A percentile compares a stretch with the other conserved stretches of the same genome.
Conservation (phyloP, 2,888 invertebrate genomes). For the Ophion costatus region DNA sequence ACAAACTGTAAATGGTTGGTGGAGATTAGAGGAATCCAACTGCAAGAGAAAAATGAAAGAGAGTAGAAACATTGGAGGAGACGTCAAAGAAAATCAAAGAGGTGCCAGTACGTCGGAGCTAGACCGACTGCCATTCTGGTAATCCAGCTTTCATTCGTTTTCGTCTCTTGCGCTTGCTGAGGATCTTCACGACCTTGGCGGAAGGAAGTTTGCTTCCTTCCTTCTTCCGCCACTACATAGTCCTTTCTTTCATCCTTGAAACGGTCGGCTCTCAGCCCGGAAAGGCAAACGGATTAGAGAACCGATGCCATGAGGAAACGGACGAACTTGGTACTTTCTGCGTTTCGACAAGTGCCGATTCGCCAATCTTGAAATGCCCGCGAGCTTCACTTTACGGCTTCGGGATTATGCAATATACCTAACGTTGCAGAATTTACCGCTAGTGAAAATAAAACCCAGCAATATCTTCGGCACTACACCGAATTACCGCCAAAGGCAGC, state of each 20-base stretch:
- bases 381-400: constrained; percentile 6
- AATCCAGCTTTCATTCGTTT: constrained; percentile 29
- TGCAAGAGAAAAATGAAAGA: background rate
- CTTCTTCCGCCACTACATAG: constrained; percentile 38
- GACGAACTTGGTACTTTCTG: constrained; percentile 31
- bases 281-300: constrained; percentile 44
- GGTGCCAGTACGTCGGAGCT: constrained; percentile 2
- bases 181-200: constrained; percentile 27
- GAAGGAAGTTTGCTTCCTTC: constrained; percentile 46
- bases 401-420: constrained; percentile 26
- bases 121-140: constrained; percentile 5
- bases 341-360: constrained; percentile 16
- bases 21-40: background rate
- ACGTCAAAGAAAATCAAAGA: constrained; percentile 25
- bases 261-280: constrained; percentile 34
- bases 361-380: constrained; percentile 20
- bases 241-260: constrained; percentile 22
- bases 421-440: constrained; percentile 6
- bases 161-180: constrained; percentile 8
- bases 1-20: background rate
- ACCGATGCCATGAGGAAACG: constrained; percentile 34
- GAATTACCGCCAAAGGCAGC: constrained; percentile 17
- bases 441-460: constrained; percentile 22
- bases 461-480: constrained; percentile 28
- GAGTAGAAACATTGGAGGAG: background rate